Conservation (phyloP, 2,113 vertebrate species). For the Elanoides forficatus region DNA sequence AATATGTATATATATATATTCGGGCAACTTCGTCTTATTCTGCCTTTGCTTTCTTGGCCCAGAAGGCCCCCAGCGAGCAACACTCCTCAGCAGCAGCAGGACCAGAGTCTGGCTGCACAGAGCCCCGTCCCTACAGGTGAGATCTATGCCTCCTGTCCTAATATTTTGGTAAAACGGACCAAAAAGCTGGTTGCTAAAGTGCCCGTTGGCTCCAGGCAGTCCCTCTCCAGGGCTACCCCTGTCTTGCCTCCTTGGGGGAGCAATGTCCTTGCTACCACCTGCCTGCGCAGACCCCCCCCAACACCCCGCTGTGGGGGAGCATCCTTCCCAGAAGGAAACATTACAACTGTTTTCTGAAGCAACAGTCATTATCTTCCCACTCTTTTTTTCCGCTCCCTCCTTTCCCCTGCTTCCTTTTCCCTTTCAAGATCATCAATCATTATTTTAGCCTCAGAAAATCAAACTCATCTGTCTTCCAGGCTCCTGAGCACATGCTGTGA, state of each 20-base stretch:
- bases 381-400: not conserved
- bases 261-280: not conserved
- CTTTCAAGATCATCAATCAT: constrained; percentile 52
- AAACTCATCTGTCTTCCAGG: constrained; percentile 41
- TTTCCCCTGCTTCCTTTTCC: not conserved
- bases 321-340: not conserved
- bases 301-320: not conserved
- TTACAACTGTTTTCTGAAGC: constrained; percentile 10
- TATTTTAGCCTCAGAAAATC: constrained; percentile 43
- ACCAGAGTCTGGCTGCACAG: not conserved
- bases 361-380: constrained; percentile 28
- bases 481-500: not conserved
- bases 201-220: fast-evolving
- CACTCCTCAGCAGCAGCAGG: not conserved
- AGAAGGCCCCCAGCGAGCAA: not conserved
- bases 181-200: not conserved
- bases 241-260: not conserved
- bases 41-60: constrained; percentile 17
- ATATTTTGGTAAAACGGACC: not conserved
- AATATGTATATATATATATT: not conserved
- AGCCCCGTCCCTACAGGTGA: not conserved
- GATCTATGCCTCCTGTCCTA: not conserved
- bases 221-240: not conserved
- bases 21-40: not conserved
- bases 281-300: not conserved